These are phyloP conservation scores for Syrmaticus mikado DNA, from an alignment of 2,113 vertebrate species.

Conservation along the genomic window DNA sequence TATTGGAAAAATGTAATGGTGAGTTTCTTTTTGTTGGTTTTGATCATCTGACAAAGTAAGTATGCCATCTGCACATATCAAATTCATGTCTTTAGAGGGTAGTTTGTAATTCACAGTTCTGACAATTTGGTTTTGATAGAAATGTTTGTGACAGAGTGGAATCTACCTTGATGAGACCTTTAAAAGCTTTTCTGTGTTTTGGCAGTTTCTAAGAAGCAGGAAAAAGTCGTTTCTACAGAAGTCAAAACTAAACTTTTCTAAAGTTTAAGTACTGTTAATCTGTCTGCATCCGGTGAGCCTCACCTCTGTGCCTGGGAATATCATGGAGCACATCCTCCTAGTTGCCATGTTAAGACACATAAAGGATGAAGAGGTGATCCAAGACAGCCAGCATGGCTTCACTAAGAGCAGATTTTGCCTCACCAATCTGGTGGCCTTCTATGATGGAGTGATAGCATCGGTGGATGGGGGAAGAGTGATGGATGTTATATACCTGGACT, in stretches of 20 bases:
- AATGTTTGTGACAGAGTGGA: accelerated
- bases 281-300: not conserved
- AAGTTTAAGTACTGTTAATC: not conserved
- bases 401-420: no score
- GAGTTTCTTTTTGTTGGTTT: not conserved
- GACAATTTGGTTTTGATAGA: not conserved
- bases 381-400: no score
- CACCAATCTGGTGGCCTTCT: no score
- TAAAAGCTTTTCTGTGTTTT: not conserved
- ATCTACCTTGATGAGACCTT: not conserved
- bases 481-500: no score
- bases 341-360: no score
- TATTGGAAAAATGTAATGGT: not conserved
- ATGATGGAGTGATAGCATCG: no score
- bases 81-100: not conserved
- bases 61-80: not conserved
- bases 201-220: not conserved
- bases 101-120: not conserved
- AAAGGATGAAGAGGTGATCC: no score
- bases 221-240: not conserved
- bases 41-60: not conserved
- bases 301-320: no score
- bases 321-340: no score
- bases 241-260: not conserved
- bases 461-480: no score